These are phyloP conservation scores for Gambusia yucatana DNA, from an alignment of 2,797 vertebrate genomes.

Conservation along the genomic window DNA sequence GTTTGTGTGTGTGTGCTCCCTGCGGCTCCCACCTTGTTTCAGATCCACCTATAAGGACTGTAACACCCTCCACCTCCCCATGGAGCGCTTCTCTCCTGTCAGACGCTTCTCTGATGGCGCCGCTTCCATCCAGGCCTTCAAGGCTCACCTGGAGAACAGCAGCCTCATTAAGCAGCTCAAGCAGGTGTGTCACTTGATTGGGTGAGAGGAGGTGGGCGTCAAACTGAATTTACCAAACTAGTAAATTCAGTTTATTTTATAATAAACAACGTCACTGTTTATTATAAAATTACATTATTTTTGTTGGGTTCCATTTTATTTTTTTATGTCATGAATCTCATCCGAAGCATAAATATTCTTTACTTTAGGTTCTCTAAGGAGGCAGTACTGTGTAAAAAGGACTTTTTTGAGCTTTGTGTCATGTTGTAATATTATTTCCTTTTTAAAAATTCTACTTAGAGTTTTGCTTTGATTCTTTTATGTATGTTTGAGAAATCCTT, in stretches of 20 bases:
- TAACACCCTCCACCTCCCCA: slow-evolving; percentile 97
- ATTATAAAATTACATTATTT: background rate
- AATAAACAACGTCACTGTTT: background rate
- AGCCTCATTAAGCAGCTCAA: slow-evolving; percentile 95
- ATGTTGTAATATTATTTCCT: background rate
- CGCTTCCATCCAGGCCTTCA: slow-evolving; percentile 97
- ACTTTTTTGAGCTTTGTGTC: no score
- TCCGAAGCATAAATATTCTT: background rate
- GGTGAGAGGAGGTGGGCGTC: background rate
- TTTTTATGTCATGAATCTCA: background rate
- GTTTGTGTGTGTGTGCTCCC: slow-evolving; percentile 34
- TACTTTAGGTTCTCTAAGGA: background rate
- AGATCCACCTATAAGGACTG: slow-evolving; percentile 99
- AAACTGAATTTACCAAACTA: background rate
- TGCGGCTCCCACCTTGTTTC: slow-evolving; percentile 28
- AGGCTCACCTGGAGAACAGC: slow-evolving; percentile 96
- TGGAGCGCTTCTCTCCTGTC: slow-evolving; percentile 97
- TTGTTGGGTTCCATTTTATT: background rate
- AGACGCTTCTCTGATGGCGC: slow-evolving; percentile 97
- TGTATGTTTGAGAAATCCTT: no score
- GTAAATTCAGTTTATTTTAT: no score
- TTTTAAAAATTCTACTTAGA: no score
- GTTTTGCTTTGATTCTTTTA: no score
- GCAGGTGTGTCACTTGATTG: slow-evolving; percentile 82
- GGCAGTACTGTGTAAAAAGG: background rate